Evolutionary conservation across 2,888 invertebrate genomes (phyloP).

Genomic region (Scaptomyza parva): DNA sequence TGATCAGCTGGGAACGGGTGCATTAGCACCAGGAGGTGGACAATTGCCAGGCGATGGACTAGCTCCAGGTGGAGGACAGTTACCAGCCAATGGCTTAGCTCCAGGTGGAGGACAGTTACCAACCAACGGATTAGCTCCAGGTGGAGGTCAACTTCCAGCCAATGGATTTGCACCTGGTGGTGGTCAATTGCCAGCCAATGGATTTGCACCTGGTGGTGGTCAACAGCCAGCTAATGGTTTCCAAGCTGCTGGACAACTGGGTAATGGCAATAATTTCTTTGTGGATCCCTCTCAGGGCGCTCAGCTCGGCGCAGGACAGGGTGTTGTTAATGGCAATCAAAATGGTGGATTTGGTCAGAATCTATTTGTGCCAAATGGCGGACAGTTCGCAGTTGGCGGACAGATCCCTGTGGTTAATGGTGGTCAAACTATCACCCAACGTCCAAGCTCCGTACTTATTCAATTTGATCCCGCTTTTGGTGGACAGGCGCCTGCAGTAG

Average conservation of each 20-base stretch:
- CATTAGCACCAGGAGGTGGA: slow-evolving; percentile 4
- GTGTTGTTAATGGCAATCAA: slow-evolving; percentile 24
- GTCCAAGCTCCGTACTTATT: slow-evolving; percentile 33
- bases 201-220: background rate
- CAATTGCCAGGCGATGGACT: slow-evolving; percentile 10
- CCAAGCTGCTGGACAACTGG: slow-evolving; percentile 4
- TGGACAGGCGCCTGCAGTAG: slow-evolving; percentile 28
- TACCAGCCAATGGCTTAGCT: background rate
- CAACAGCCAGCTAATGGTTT: slow-evolving; percentile 1
- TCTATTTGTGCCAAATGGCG: slow-evolving; percentile 45
- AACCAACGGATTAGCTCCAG: slow-evolving; percentile 1
- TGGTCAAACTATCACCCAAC: background rate
- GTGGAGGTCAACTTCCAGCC: slow-evolving; percentile 39
- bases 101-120: slow-evolving; percentile 22
- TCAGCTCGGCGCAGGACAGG: slow-evolving; percentile 33
- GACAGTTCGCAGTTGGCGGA: slow-evolving; percentile 29
- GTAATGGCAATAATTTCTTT: slow-evolving; percentile 42
- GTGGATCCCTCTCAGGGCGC: slow-evolving; percentile 40
- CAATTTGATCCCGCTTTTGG: slow-evolving; percentile 53
- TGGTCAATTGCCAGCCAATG: slow-evolving; percentile 46
- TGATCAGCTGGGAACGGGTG: slow-evolving; percentile 26
- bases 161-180: slow-evolving; percentile 32
- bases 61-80: slow-evolving; percentile 7
- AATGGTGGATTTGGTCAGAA: slow-evolving; percentile 46
- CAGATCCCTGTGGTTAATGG: slow-evolving; percentile 18